phyloP scores from a whole-genome alignment of 2,797 vertebrate species.

The Gallirallus australis region DNA sequence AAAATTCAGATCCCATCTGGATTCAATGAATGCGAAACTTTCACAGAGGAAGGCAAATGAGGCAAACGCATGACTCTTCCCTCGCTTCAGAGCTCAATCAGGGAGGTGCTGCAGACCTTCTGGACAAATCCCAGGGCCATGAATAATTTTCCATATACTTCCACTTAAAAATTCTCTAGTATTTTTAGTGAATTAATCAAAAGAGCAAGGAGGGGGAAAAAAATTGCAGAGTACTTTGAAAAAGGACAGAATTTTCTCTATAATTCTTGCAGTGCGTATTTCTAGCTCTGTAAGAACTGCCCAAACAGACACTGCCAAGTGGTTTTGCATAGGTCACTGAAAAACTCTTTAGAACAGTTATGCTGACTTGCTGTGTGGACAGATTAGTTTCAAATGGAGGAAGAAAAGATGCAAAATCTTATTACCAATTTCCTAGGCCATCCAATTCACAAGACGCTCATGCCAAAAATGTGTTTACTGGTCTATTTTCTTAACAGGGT shows the following conservation, averaged over 20 bases:
- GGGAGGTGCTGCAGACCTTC: background rate
- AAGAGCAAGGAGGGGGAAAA: background rate
- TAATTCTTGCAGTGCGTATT: background rate
- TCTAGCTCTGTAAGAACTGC: background rate
- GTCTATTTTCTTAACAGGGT: slow-evolving; percentile 5
- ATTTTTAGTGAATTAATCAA: background rate
- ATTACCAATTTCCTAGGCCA: background rate
- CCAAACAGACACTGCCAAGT: background rate
- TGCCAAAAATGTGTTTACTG: slow-evolving; percentile 6
- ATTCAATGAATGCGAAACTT: background rate
- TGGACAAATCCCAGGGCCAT: background rate
- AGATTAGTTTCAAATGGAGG: background rate
- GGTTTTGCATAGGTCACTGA: background rate
- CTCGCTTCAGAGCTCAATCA: background rate
- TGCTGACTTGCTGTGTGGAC: background rate
- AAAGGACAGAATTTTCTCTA: background rate
- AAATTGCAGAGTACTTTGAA: background rate
- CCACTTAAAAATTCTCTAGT: background rate
- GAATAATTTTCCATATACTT: background rate
- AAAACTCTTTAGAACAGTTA: background rate
- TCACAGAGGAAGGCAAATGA: background rate
- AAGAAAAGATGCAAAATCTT: background rate
- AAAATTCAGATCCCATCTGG: slow-evolving; percentile 19
- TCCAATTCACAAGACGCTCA: background rate
- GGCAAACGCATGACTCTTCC: background rate